These are phyloP conservation scores for Trogon surrucura DNA, from an alignment of 2,113 vertebrate genomes.

Conservation along the genomic window DNA sequence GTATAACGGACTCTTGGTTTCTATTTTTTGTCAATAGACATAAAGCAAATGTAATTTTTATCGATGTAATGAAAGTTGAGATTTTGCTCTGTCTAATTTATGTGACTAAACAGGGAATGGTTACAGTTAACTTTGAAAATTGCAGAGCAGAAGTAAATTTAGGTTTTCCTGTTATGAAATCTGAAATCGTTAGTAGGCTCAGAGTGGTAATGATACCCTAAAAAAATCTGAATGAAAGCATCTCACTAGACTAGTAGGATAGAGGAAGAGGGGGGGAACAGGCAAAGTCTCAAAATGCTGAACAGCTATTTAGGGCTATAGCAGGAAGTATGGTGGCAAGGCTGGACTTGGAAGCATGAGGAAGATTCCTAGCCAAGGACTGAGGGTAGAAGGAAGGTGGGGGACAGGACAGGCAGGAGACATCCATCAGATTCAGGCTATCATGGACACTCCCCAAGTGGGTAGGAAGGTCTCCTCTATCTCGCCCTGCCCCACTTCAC, in stretches of 20 bases:
- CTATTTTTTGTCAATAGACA: not conserved
- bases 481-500: not conserved
- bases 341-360: not conserved
- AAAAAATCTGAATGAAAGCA: not conserved
- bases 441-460: not conserved
- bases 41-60: not conserved
- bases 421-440: not conserved
- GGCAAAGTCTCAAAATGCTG: not conserved
- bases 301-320: not conserved
- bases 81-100: not conserved
- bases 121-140: not conserved
- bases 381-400: rapidly evolving
- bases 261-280: not conserved
- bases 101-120: not conserved
- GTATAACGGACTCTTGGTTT: not conserved
- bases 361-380: not conserved
- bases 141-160: not conserved
- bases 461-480: not conserved
- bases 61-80: not conserved
- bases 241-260: not conserved
- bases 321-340: not conserved
- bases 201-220: not conserved
- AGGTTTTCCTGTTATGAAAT: not conserved
- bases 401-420: not conserved
- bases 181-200: not conserved